Conservation (phyloP, 2,888 invertebrate genomes). For the Danaus chrysippus region DNA sequence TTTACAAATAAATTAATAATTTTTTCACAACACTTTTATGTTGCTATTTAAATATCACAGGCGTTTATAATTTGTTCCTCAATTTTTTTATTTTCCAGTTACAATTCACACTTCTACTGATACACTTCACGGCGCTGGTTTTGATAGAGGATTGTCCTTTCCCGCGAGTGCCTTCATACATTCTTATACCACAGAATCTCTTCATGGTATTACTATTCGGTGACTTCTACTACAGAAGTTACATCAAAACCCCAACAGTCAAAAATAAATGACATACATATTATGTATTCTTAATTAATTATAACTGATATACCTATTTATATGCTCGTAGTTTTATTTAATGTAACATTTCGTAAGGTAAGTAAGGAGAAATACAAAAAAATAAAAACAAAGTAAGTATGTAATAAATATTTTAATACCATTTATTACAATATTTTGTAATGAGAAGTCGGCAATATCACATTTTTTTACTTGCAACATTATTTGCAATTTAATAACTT, state of each 20-base stretch:
- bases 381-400: no score
- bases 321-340: not conserved
- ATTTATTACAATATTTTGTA: no score
- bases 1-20: no score
- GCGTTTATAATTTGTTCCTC: no score
- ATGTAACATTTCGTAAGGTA: not conserved
- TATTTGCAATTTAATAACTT: no score
- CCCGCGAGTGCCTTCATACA: conserved; percentile 72
- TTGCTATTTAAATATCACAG: no score
- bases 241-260: conserved; percentile 52
- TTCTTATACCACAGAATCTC: conserved; percentile 81
- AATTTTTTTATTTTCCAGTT: conserved; percentile 51
- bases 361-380: not conserved
- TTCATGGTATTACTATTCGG: conserved; percentile 83
- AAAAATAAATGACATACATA: conserved; percentile 12
- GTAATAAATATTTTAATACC: no score
- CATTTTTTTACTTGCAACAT: no score
- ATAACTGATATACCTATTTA: not conserved
- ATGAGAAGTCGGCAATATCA: no score
- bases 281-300: not conserved
- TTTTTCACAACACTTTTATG: no score
- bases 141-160: conserved; percentile 73
- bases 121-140: conserved; percentile 70
- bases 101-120: conserved; percentile 81
- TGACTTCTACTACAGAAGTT: conserved; percentile 83